Base-by-base conservation (phyloP, 2,888 invertebrate species). In the Toxonevra muliebris region DNA sequence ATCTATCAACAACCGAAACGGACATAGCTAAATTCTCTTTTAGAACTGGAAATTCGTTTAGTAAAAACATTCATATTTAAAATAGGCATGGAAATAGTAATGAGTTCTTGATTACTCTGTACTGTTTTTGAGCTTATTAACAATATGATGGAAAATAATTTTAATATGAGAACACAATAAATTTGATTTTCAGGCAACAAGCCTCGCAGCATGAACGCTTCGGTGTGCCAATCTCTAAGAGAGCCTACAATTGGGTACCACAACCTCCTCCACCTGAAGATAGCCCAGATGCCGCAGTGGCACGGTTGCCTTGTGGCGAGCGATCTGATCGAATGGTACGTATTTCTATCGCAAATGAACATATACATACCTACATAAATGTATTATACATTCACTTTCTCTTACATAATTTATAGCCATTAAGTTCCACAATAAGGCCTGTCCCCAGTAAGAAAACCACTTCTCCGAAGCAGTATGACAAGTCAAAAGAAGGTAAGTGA, bases 191-290 rank as follows among this genome's bases (percentile, higher is more conserved):
- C 76, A 89, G 89, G 76, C 94, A 94, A 80, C 96, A 96, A 86
- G 94, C 94, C 81, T 89, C 92, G 71, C 95, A 95, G 86, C 95
- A 95, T 87, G 93, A 93, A 87, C 88, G 94, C 77, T 94, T 95
- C 89, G 95, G 95, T 75, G 89, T 96, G 78, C 96, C 96, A 10
- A 89, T 94, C 60, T 95, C 95, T 77, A 94, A 95, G 87, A 88
- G 96, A 75, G 94, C 94, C 85, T 96, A 96, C 87, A 96, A 95
- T 87, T 96, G 96, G 95, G 93, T 95, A 81, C 93, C 94, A 77
- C 93, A 95, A 84, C 95, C 95, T 68, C 95, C 95, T 72, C 95
- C 96, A 67, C 95, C 95, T 0, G 95, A 95, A 86, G 94, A 94
- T 86, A 92, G 93, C 82, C 93, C 94, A 1, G 94, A 94, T 84